A percentile compares a stretch with the other conserved stretches of the same genome.
Conservation (phyloP, 2,797 vertebrate species). For the Otolemur crassicaudatus region DNA sequence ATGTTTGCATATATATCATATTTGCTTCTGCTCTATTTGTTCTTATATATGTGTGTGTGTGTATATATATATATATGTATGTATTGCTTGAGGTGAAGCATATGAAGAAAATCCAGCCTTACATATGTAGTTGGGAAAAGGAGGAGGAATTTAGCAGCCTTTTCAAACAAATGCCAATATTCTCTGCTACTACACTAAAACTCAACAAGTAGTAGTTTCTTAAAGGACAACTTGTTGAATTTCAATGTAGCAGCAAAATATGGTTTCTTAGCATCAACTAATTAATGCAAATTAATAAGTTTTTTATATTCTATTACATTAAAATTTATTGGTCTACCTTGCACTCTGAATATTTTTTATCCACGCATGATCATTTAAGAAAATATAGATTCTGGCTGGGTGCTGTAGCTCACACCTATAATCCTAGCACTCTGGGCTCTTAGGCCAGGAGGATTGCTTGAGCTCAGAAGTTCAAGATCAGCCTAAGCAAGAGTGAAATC, state of each 20-base stretch:
- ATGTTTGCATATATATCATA: constrained; percentile 11
- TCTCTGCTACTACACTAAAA: neutral
- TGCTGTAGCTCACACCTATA: too few species aligned
- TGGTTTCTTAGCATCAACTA: neutral
- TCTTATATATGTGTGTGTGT: neutral
- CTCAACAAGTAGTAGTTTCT: neutral
- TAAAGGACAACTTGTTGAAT: too few species aligned
- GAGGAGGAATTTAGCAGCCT: constrained; percentile 5
- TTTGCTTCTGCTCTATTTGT: constrained; percentile 8
- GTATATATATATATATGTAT: neutral
- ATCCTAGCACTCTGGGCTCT: too few species aligned
- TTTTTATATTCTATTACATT: neutral
- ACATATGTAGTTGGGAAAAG: neutral
- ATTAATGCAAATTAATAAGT: neutral
- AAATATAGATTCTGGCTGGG: neutral
- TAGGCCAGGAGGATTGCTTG: too few species aligned
- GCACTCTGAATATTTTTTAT: neutral
- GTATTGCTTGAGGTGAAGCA: neutral
- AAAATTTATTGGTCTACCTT: neutral
- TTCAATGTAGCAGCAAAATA: neutral
- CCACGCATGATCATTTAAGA: neutral
- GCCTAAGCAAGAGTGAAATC: too few species aligned
- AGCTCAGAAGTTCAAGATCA: too few species aligned
- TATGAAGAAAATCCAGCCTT: neutral
- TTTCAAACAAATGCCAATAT: neutral